Base-by-base conservation (phyloP, 2,797 vertebrate species). In the Jordanella pulchra region DNA sequence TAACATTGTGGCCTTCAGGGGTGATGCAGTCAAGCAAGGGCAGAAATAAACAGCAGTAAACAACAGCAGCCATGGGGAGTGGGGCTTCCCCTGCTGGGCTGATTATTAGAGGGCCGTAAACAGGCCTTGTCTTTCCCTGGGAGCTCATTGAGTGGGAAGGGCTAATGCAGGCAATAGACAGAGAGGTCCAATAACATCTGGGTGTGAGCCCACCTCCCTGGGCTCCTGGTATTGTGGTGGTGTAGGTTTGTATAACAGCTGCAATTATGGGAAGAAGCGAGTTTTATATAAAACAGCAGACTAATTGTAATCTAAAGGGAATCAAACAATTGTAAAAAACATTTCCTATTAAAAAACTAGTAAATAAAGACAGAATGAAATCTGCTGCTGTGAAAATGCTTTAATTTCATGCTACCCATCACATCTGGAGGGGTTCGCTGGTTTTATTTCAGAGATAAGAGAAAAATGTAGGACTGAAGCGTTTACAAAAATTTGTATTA, bases 31-130 rank as follows among this genome's bases (percentile, higher is more conserved):
- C 23, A 75, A 79, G 74, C 73, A 69, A 75, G 77, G 66, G 39
- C 69, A 76, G 72, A 87, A 71, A 81, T 82, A 91, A 92, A 92
- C 90, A 91, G 86, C 51, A 81, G 88, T 92, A 90, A 92, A 93
- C 89, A 93, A 85, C 87, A 86, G 86, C 64, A 79, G 81, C 89
- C 48, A 84, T 50, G 65, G 89, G 90, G 86, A 69, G 81, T 3
- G 64, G 64, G 68, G 84, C 69, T 25, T 54, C 77, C 60, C 91
- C 91, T 77, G 85, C 90, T 82, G 91, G 71, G 89, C 71, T 92
- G 89, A 90, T 92, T 91, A 90, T 92, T 91, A 86, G 88, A 87
- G 84, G 83, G 89, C 83, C 80, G 87, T 89, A 92, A 92, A 92
- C 86, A 84, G 80, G 75, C 76, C 73, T 17, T 69, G 72, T 69